Base-by-base conservation (phyloP, 1,140 invertebrate species). In the Dreissena rostriformis region DNA sequence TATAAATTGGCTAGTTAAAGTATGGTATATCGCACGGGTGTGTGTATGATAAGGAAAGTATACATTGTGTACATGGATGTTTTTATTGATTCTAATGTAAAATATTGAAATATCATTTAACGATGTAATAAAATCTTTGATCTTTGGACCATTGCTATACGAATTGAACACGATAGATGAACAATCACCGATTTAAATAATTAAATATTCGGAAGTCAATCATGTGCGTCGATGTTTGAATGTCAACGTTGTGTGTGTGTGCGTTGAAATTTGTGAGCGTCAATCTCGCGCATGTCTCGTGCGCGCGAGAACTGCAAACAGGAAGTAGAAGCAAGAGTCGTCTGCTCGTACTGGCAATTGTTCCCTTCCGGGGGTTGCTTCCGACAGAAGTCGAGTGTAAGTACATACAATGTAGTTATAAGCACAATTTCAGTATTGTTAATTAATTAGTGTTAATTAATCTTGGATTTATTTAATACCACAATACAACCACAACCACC, bases 261-360 rank as follows among this genome's bases (percentile, higher is more conserved):
- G 22, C 24, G 29, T 8, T 24, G 29, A 15, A 24, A 24, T n/a
- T 22, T 26, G 24, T 15, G 61, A 28, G 75, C 51, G 63, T 26
- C 51, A 77, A 26, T 77, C 75, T 77, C 75, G 65, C 75, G 75
- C 61, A 77, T 77, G 75, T 77, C 75, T 67, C 75, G 61, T 26
- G 49, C 24, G 55, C 14, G 19, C 63, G 75, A 79, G 66, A 70
- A 71, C 57, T 39, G 67, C 67, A 28, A 61, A 26, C 51, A 57
- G 55, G 55, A 70, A 53, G 67, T 53, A n/a, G 77, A 79, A 39
- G 77, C 51, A 15, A 79, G 70, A 39, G 57, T 79, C 66, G 66
- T 79, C 22, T 79, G 77, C 39, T 53, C 77, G 14, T 79, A 79
- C 24, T 79, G 77, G 77, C 68, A 79, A 57, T 10, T 79, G n/a